Conservation (phyloP, 2,888 invertebrate genomes). For the Eupelmus urozonus region DNA sequence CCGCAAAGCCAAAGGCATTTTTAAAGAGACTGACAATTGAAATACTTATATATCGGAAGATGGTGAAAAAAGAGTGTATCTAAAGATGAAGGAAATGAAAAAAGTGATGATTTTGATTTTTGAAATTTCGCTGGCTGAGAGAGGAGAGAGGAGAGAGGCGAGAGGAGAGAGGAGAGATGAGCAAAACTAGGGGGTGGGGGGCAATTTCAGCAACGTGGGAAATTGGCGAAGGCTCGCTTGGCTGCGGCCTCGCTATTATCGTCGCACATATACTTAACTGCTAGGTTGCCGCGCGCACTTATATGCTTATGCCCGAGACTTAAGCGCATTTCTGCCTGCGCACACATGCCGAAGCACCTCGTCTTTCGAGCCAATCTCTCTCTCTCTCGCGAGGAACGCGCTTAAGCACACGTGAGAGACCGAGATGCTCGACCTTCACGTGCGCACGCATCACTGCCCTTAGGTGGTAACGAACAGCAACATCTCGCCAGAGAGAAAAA, state of each 20-base stretch:
- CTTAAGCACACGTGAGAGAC: conserved; percentile 49
- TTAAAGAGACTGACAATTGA: too few relatives aligned
- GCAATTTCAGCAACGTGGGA: conserved; percentile 68
- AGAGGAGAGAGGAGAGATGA: too few relatives aligned
- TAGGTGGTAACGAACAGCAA: conserved; percentile 59
- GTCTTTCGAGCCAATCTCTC: conserved; percentile 22
- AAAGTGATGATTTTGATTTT: too few relatives aligned
- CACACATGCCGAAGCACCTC: conserved; percentile 36
- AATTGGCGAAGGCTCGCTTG: conserved; percentile 60
- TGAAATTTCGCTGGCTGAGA: too few relatives aligned
- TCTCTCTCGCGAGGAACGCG: conserved; percentile 49
- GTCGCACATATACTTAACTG: conserved; percentile 60
- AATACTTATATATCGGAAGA: too few relatives aligned
- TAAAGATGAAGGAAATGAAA: too few relatives aligned
- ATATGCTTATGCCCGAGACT: conserved; percentile 53
- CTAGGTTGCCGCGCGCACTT: conserved; percentile 48
- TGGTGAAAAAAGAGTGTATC: too few relatives aligned
- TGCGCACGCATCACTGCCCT: conserved; percentile 69
- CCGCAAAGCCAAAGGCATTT: too few relatives aligned
- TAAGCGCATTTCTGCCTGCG: conserved; percentile 53
- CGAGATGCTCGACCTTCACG: conserved; percentile 67
- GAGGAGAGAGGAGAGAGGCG: too few relatives aligned
- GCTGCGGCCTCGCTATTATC: conserved; percentile 54
- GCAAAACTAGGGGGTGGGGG: conserved; percentile 18
- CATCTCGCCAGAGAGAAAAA: conserved; percentile 55